phyloP scores from a whole-genome alignment of 2,888 invertebrate genomes.

The Ctenicera cuprea region DNA sequence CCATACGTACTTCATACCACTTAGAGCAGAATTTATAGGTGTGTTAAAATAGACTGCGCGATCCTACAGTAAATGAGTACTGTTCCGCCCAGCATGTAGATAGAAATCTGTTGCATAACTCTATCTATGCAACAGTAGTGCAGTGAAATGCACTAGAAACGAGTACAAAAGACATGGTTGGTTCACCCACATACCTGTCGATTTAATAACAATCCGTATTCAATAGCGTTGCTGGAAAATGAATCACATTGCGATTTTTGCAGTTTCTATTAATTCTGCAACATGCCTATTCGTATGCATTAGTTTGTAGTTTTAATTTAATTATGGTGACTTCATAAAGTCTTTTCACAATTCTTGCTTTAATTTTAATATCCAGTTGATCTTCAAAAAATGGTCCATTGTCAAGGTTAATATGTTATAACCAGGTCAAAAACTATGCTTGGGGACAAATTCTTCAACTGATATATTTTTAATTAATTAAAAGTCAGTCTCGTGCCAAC shows the following conservation, averaged over 20 bases:
- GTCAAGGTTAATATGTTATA: slow-evolving; percentile 6
- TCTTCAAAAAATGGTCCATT: not conserved
- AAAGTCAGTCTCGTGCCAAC: not conserved
- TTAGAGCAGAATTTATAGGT: not conserved
- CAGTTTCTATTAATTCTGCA: no score
- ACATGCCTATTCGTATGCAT: no score
- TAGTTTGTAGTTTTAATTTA: no score
- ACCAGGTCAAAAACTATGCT: slow-evolving; percentile 2
- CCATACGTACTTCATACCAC: slow-evolving; percentile 5
- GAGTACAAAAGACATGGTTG: slow-evolving; percentile 37
- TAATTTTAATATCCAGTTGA: not conserved
- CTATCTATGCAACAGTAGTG: slow-evolving; percentile 34
- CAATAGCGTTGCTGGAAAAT: not conserved
- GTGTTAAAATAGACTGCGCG: not conserved
- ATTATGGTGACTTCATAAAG: no score
- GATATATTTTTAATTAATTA: slow-evolving; percentile 10
- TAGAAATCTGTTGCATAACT: slow-evolving; percentile 35
- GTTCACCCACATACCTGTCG: slow-evolving; percentile 39
- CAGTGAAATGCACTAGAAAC: slow-evolving; percentile 36
- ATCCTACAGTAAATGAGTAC: slow-evolving; percentile 16
- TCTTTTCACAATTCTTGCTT: no score
- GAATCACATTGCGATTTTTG: no score
- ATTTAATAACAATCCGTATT: slow-evolving; percentile 19
- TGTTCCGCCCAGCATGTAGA: slow-evolving; percentile 24
- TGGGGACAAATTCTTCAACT: not conserved